Base-by-base conservation (phyloP, 2,888 invertebrate species). In the Platypus cylindrus region DNA sequence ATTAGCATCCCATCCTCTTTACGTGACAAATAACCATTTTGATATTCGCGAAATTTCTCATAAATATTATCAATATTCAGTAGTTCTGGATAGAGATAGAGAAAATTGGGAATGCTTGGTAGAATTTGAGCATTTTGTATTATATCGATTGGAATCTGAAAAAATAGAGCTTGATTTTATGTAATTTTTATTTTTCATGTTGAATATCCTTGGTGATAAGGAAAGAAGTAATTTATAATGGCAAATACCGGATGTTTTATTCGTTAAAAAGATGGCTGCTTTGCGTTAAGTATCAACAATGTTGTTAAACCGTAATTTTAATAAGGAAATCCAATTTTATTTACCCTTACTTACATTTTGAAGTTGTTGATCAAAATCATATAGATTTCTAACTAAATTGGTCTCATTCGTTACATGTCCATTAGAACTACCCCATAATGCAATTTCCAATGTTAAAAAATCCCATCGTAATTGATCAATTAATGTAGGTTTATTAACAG, bases 101-200 rank as follows among this genome's bases (percentile, higher is more conserved):
- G 31, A 28, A 47, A 49, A 8, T 34, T 29, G 7, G 37, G 36
- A 3, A 45, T 30, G 24, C 37, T 38, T 27, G 39, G 34, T 13
- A 36, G 7, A 5, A 43, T 33, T 14, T 41, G 17, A 26, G 46
- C 17, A 7, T 47, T 47, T 22, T 43, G 36, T 2, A 46, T 18
- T 13, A 46, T 25, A 20, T 47, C 44, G 32, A 46, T 33, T 3
- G 48, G 48, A 32, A 49, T 37, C 48, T 49, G 23, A 30, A 43
- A 43, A 22, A 28, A 7, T 9, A n/a, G n/a, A n/a, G n/a, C n/a
- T n/a, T n/a, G n/a, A n/a, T n/a, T n/a, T n/a, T n/a, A n/a, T n/a
- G n/a, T n/a, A n/a, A n/a, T n/a, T n/a, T n/a, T n/a, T n/a, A n/a
- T n/a, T n/a, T n/a, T n/a, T n/a, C n/a, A n/a, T n/a, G n/a, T n/a